A percentile compares a stretch with the other conserved stretches of the same genome.
These are phyloP conservation scores for Platyscapa corneri DNA, from an alignment of 1,140 invertebrate genomes.

Conservation along the genomic window DNA sequence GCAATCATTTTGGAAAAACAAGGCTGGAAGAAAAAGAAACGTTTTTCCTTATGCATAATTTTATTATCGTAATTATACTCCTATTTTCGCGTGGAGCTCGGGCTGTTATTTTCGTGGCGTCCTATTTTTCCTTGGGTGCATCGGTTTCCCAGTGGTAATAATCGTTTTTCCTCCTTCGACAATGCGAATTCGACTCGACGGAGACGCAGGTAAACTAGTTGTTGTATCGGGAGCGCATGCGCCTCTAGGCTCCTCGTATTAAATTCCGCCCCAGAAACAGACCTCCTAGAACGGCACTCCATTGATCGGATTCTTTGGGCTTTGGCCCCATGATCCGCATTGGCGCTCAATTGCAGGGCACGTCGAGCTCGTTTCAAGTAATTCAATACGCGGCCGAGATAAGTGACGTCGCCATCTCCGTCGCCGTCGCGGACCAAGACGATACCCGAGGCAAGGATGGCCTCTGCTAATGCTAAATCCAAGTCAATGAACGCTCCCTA, in stretches of 20 bases:
- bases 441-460: neutral
- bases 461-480: neutral
- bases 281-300: neutral
- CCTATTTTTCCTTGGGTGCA: neutral
- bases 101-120: neutral
- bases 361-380: neutral
- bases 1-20: neutral
- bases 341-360: neutral
- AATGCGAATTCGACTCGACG: neutral
- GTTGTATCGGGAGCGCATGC: neutral
- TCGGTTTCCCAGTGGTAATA: neutral
- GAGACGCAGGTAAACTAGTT: neutral
- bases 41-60: slow-evolving; percentile 1
- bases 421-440: no score
- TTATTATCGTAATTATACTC: neutral
- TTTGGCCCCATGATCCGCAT: neutral
- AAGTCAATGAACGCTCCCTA: neutral
- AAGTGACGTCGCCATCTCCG: neutral
- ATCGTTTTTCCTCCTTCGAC: neutral
- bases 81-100: neutral
- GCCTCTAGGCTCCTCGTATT: neutral
- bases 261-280: neutral
- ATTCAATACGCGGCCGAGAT: slow-evolving; percentile 1
- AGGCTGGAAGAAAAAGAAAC: neutral
- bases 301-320: neutral